Percentiles rank a stretch among this genome's conserved stretches.
These are phyloP conservation scores for Galerucella nymphaeae DNA, from an alignment of 2,888 invertebrate genomes.

Conservation along the genomic window DNA sequence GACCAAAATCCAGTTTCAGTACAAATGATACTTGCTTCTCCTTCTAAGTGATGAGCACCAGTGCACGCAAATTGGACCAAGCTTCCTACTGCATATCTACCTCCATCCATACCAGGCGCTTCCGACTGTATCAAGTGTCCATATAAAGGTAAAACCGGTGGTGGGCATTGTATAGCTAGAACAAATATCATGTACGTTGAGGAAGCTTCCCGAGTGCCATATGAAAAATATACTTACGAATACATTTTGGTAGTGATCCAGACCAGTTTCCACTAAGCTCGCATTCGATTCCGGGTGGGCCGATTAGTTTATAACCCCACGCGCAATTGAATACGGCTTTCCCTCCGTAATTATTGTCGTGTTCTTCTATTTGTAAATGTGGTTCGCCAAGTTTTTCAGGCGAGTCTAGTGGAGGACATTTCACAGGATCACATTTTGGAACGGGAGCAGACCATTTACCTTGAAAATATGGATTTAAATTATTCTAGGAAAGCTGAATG, in stretches of 20 bases:
- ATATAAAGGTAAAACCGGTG: slow-evolving; percentile 78
- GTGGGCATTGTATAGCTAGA: slow-evolving; percentile 84
- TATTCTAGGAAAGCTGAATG: too few species aligned
- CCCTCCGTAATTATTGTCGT: slow-evolving; percentile 85
- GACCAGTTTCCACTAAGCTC: slow-evolving; percentile 84
- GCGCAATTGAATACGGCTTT: slow-evolving; percentile 85
- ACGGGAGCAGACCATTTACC: slow-evolving; percentile 82
- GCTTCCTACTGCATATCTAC: slow-evolving; percentile 82
- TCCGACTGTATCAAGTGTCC: slow-evolving; percentile 72
- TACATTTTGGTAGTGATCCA: slow-evolving; percentile 79
- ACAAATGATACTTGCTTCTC: slow-evolving; percentile 86
- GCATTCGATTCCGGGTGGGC: slow-evolving; percentile 83
- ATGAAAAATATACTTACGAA: slow-evolving; percentile 69
- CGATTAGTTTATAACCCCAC: slow-evolving; percentile 83
- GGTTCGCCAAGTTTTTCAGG: slow-evolving; percentile 75
- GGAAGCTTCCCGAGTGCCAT: too few species aligned
- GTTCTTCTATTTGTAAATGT: slow-evolving; percentile 79
- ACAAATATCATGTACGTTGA: slow-evolving; percentile 7
- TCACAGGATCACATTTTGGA: slow-evolving; percentile 81
- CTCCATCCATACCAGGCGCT: slow-evolving; percentile 67
- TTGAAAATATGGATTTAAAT: slow-evolving; percentile 55
- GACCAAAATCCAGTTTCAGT: slow-evolving; percentile 91
- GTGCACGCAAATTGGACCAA: slow-evolving; percentile 82
- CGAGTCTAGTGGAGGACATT: slow-evolving; percentile 78
- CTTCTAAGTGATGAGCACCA: slow-evolving; percentile 75